A percentile compares a stretch with the other conserved stretches of the same genome.
Evolutionary conservation across 2,888 invertebrate species (phyloP).

Genomic region (Tricholauxania praeusta): DNA sequence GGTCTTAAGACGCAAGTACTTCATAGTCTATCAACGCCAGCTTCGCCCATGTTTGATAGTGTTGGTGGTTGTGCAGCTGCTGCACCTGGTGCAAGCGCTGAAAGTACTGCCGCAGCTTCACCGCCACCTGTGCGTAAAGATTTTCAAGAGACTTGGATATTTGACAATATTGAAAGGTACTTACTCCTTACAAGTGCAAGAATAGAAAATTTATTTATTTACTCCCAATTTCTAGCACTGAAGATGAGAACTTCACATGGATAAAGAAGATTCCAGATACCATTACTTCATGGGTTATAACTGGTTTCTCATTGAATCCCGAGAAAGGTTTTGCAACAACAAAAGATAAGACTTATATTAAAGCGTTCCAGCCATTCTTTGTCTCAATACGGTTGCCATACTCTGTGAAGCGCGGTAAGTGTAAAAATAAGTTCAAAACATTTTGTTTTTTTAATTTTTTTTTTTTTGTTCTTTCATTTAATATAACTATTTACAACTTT

Average conservation of each 20-base stretch:
- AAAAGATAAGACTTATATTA: conserved; percentile 74
- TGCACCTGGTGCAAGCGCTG: neutral
- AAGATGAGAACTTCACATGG: conserved; percentile 54
- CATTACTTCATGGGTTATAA: conserved; percentile 85
- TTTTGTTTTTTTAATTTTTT: no score
- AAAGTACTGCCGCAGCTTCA: no score
- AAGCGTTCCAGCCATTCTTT: conserved; percentile 85
- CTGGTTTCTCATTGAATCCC: conserved; percentile 82
- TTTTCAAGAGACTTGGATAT: conserved; percentile 81
- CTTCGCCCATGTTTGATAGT: no score
- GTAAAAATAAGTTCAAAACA: neutral
- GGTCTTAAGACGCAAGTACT: no score
- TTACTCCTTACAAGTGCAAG: neutral
- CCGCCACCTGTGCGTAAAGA: conserved; percentile 68
- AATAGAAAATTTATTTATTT: neutral
- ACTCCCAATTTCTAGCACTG: conserved; percentile 43
- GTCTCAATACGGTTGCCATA: conserved; percentile 88
- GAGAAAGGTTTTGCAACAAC: conserved; percentile 81
- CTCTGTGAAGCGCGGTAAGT: conserved; percentile 79
- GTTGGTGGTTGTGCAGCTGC: neutral
- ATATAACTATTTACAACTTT: neutral
- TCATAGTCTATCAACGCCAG: no score
- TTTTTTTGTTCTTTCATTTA: no score
- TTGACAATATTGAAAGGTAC: conserved; percentile 67
- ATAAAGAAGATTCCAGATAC: conserved; percentile 78